A percentile compares a stretch with the other conserved stretches of the same genome.
phyloP scores from a whole-genome alignment of 1,140 invertebrate species.

The Thaumetopoea pityocampa region DNA sequence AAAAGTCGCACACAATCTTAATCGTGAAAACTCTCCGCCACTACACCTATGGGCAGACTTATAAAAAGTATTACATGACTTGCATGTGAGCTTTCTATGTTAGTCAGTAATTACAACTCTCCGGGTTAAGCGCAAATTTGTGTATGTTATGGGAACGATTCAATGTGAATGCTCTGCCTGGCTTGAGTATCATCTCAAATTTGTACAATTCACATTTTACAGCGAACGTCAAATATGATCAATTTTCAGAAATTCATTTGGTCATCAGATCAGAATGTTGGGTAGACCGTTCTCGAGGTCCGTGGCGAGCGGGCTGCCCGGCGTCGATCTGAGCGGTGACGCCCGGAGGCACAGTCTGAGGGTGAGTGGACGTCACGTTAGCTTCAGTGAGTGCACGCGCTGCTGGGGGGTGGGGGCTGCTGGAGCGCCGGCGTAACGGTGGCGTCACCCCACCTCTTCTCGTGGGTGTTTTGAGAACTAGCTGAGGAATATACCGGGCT shows the following conservation, averaged over 20 bases:
- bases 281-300: slow-evolving; percentile 69
- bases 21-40: too few relatives aligned
- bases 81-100: slow-evolving; percentile 72
- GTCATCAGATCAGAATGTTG: slow-evolving; percentile 70
- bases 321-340: slow-evolving; percentile 63
- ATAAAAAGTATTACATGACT: slow-evolving; percentile 34
- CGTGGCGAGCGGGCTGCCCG: slow-evolving; percentile 63
- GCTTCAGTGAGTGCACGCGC: too few relatives aligned
- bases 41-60: too few relatives aligned
- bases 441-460: too few relatives aligned
- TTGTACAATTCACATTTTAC: slow-evolving; percentile 25
- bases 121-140: slow-evolving; percentile 41
- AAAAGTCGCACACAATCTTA: too few relatives aligned
- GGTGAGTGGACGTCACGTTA: too few relatives aligned
- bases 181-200: slow-evolving; percentile 50
- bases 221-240: slow-evolving; percentile 23
- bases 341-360: slow-evolving; percentile 65
- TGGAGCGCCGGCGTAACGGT: too few relatives aligned
- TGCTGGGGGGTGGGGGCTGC: too few relatives aligned
- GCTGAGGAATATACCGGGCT: too few relatives aligned
- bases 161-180: slow-evolving; percentile 62
- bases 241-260: slow-evolving; percentile 67
- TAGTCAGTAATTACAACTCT: slow-evolving; percentile 40
- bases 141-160: slow-evolving; percentile 31
- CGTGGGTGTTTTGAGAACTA: too few relatives aligned